A percentile compares a stretch with the other conserved stretches of the same genome.
Conservation (phyloP, 1,140 invertebrate genomes). For the Drosophila nikananu region DNA sequence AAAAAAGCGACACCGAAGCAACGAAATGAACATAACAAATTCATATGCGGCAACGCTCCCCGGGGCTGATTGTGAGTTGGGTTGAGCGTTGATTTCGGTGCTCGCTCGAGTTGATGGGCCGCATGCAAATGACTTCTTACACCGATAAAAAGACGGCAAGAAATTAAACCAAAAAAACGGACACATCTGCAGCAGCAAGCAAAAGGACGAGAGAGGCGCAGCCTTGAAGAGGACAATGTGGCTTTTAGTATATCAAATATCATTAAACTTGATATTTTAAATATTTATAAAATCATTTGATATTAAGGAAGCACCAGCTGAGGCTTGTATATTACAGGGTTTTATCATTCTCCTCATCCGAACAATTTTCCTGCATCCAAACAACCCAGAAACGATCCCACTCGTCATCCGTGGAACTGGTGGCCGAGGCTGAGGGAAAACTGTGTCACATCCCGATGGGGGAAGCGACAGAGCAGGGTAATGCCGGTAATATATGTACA, state of each 20-base stretch:
- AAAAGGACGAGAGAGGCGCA: conserved; percentile 2
- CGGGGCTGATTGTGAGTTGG: conserved; percentile 25
- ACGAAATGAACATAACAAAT: conserved; percentile 49
- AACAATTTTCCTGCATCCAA: no score
- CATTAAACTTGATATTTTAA: neutral
- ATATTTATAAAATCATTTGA: neutral
- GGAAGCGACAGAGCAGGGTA: neutral
- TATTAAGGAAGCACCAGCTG: no score
- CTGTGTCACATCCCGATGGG: conserved; percentile 57
- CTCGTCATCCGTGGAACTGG: neutral
- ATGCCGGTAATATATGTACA: conserved; percentile 54
- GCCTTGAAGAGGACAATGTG: conserved; percentile 32
- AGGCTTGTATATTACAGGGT: no score
- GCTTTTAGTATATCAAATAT: neutral
- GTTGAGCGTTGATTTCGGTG: conserved; percentile 1
- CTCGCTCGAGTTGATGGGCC: conserved; percentile 49
- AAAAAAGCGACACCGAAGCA: conserved; percentile 37
- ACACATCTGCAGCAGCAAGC: neutral
- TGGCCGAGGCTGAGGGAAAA: conserved; percentile 22
- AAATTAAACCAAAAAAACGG: conserved; percentile 42
- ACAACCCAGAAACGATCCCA: neutral
- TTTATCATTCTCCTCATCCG: no score
- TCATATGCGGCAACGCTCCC: conserved; percentile 64
- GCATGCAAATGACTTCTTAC: conserved; percentile 77
- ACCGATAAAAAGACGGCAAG: conserved; percentile 46